Evolutionary conservation across 2,888 invertebrate species (phyloP), one percentile per base, ranked within the genome.

Genomic region (Taenaris catops): DNA sequence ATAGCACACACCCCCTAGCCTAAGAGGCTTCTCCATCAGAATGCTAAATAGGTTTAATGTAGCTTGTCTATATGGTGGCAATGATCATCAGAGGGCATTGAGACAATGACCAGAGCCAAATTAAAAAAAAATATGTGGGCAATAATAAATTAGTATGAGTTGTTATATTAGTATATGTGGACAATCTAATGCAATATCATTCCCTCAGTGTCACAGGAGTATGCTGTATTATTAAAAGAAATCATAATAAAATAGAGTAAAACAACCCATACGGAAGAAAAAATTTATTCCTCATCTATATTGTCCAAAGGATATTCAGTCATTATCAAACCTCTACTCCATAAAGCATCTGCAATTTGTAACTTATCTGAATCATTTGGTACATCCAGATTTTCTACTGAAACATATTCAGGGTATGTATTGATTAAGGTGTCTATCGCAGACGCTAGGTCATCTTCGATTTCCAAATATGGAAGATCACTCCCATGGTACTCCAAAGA

Each of bases 401-500:
- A 69, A 0, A 93, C 75, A 84, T 91, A 98, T 1, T 91, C 76
- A 0, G 98, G 98, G 80, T 95, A 98, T 0, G 87, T 63, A 16
- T 83, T 84, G 34, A 96, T 90, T 16, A 98, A 80, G 34, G 86
- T 86, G 58, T 93, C 91, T 6, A 97, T 83, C 0, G 91, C 93
- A 1, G 91, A 90, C 0, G 93, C 91, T 44, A 91, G 79, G 1
- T 90, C 88, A 1, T 88, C 79, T 5, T 91, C 90, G 40, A 98
- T 89, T 63, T 95, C 95, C 41, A 98, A 69, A 46, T 54, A 84
- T 6, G 73, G 58, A 62, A 88, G 92, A 16, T 96, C 96, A 62
- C 90, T 91, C 17, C 92, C 95, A 62, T 96, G 95, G 63, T 96
- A 97, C 53, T 94, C 92, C 45, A 93, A 88, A 0, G 94, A 92